phyloP scores from a whole-genome alignment of 2,113 vertebrate genomes.

The Gorsachius goisagi region DNA sequence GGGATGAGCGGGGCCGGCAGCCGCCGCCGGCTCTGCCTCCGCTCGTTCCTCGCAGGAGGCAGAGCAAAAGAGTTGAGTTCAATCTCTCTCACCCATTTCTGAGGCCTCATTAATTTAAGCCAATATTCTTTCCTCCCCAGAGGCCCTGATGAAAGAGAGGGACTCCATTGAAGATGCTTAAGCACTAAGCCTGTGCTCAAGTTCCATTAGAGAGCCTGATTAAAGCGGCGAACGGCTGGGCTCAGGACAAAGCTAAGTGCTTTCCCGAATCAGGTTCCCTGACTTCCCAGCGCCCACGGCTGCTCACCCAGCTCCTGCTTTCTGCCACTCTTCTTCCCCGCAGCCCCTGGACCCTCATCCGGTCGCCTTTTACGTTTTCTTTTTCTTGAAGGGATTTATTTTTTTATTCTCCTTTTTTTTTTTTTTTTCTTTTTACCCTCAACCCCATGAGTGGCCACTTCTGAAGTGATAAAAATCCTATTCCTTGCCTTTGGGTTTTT shows the following conservation, averaged over 20 bases:
- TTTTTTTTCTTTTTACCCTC: not conserved
- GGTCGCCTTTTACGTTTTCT: not conserved
- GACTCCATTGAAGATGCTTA: not conserved
- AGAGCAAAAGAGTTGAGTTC: not conserved
- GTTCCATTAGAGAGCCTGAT: not conserved
- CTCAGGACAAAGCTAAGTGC: not conserved
- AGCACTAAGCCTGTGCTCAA: not conserved
- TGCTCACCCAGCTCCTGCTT: not conserved
- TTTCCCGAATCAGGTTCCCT: not conserved
- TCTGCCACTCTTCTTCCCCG: not conserved
- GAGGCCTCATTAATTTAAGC: not conserved
- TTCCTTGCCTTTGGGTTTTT: not conserved
- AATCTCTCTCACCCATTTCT: not conserved
- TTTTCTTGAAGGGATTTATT: not conserved
- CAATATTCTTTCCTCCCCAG: not conserved
- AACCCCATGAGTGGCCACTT: not conserved
- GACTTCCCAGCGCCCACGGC: not conserved
- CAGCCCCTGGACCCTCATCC: not conserved
- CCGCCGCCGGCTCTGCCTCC: not conserved
- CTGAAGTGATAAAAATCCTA: constrained; percentile 2
- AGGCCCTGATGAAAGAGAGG: not conserved
- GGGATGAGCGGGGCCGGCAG: not conserved
- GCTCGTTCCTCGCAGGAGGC: not conserved
- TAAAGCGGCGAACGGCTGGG: not conserved
- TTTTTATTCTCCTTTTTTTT: too few relatives aligned